phyloP scores from a whole-genome alignment of 1,140 invertebrate species.

The Microplitis demolitor region DNA sequence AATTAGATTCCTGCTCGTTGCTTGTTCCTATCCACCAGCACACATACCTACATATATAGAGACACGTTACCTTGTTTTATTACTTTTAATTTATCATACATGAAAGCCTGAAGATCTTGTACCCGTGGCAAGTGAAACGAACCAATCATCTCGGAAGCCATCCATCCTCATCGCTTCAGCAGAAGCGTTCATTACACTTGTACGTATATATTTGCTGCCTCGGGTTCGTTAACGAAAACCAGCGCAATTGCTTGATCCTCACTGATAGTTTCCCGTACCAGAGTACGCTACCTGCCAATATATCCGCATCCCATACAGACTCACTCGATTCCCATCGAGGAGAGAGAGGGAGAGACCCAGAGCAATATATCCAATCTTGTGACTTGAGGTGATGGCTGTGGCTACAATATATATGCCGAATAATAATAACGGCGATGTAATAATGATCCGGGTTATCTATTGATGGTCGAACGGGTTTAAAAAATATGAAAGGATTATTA shows the following conservation, averaged over 20 bases:
- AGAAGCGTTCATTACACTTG: slow-evolving; percentile 18
- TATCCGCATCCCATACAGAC: background rate
- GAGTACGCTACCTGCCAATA: background rate
- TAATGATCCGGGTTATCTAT: too few relatives aligned
- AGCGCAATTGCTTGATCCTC: background rate
- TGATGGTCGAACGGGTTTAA: too few relatives aligned
- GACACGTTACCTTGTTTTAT: background rate
- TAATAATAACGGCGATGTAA: too few relatives aligned
- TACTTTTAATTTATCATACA: slow-evolving; percentile 22
- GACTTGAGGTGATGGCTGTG: too few relatives aligned
- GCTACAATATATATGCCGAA: too few relatives aligned
- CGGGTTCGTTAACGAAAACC: slow-evolving; percentile 17
- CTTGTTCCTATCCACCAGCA: too few relatives aligned
- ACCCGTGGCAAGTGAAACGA: slow-evolving; percentile 9
- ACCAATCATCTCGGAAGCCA: slow-evolving; percentile 18
- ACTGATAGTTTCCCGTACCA: background rate
- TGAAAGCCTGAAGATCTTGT: background rate
- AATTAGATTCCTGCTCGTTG: background rate
- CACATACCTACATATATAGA: background rate
- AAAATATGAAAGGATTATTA: too few relatives aligned
- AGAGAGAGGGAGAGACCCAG: too few relatives aligned
- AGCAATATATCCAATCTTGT: too few relatives aligned
- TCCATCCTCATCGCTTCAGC: background rate
- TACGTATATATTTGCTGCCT: slow-evolving; percentile 7
- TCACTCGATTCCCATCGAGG: too few relatives aligned